A percentile compares a stretch with the other conserved stretches of the same genome.
These are phyloP conservation scores for Rissa tridactyla DNA, from an alignment of 2,113 vertebrate species.

Conservation along the genomic window DNA sequence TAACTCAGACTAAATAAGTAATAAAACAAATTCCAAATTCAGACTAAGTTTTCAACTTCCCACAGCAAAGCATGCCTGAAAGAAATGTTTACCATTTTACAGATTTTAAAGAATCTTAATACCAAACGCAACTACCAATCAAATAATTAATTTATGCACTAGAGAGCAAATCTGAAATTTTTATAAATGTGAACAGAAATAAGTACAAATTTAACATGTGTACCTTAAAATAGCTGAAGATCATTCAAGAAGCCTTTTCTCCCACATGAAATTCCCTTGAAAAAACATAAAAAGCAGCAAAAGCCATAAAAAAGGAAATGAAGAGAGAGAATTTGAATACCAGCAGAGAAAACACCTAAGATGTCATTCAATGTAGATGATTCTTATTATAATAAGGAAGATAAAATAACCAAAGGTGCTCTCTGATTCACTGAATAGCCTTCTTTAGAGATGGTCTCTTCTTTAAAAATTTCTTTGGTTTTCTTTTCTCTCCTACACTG, in stretches of 20 bases:
- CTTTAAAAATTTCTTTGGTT: background rate
- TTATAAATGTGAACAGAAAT: background rate
- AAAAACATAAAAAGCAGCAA: background rate
- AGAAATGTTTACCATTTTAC: background rate
- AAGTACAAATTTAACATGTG: background rate
- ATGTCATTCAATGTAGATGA: accelerated
- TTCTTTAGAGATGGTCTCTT: background rate
- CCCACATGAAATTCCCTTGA: background rate
- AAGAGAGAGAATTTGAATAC: background rate
- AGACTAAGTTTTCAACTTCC: background rate
- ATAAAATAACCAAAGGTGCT: background rate
- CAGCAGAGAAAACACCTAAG: background rate
- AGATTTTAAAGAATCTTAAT: background rate
- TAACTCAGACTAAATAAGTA: background rate
- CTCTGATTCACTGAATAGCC: background rate
- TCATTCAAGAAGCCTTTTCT: background rate
- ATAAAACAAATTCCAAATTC: background rate
- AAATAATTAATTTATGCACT: background rate
- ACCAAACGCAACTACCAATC: background rate
- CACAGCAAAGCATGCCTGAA: background rate
- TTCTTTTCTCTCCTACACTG: background rate
- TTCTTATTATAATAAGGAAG: background rate
- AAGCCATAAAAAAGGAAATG: background rate
- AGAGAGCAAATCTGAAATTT: background rate
- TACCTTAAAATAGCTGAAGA: background rate